Evolutionary conservation across 1,140 invertebrate species (phyloP).

Genomic region (Bombus polaris): DNA sequence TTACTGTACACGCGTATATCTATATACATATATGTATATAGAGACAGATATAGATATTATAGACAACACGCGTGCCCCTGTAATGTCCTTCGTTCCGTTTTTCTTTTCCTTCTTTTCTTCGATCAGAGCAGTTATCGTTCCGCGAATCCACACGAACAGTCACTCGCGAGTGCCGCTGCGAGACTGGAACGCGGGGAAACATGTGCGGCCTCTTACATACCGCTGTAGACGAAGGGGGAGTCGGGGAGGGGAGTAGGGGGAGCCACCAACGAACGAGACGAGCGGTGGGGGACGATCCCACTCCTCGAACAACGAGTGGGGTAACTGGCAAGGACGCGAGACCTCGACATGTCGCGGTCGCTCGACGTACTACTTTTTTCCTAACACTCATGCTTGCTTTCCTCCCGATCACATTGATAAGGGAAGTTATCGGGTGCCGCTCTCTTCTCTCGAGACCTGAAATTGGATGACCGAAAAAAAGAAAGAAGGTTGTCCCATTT

Average conservation of each 20-base stretch:
- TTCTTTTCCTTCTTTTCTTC: neutral
- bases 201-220: slow-evolving; percentile 80
- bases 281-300: slow-evolving; percentile 42
- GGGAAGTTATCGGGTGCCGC: slow-evolving; percentile 4
- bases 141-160: slow-evolving; percentile 60
- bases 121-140: slow-evolving; percentile 9
- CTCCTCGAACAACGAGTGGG: slow-evolving; percentile 18
- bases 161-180: slow-evolving; percentile 79
- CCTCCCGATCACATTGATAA: slow-evolving; percentile 26
- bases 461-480: neutral
- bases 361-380: slow-evolving; percentile 37
- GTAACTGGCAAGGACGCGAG: slow-evolving; percentile 70
- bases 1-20: slow-evolving; percentile 13
- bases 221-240: slow-evolving; percentile 38
- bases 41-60: slow-evolving; percentile 14
- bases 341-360: slow-evolving; percentile 57
- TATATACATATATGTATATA: slow-evolving; percentile 23
- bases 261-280: slow-evolving; percentile 11
- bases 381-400: slow-evolving; percentile 7
- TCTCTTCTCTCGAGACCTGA: neutral
- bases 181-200: slow-evolving; percentile 80
- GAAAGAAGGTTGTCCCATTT: neutral
- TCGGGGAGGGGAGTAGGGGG: slow-evolving; percentile 27
- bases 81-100: slow-evolving; percentile 52
- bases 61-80: slow-evolving; percentile 37